Evolutionary conservation across 1,140 invertebrate species (phyloP).

Genomic region (Tigriopus japonicus): DNA sequence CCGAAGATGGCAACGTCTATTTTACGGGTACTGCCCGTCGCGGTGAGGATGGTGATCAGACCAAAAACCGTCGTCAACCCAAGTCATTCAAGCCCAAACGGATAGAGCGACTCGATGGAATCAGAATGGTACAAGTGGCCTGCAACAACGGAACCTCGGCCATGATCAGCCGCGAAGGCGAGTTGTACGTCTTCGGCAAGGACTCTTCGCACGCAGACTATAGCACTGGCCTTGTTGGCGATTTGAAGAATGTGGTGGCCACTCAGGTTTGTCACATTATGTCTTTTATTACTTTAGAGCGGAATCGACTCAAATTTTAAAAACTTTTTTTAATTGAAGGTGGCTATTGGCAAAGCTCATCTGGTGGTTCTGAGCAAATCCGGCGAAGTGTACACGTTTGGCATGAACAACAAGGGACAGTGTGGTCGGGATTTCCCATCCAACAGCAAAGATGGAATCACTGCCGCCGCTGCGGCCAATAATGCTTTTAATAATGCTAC

Average conservation of each 20-base stretch:
- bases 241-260: slow-evolving; percentile 19
- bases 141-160: slow-evolving; percentile 90
- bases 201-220: slow-evolving; percentile 73
- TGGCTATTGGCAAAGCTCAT: slow-evolving; percentile 87
- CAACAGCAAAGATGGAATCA: slow-evolving; percentile 39
- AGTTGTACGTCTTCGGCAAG: slow-evolving; percentile 83
- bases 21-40: slow-evolving; percentile 72
- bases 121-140: slow-evolving; percentile 47
- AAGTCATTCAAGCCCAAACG: slow-evolving; percentile 82
- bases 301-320: background rate
- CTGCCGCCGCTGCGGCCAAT: slow-evolving; percentile 28
- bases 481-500: slow-evolving; percentile 19
- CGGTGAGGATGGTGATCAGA: slow-evolving; percentile 73
- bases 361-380: slow-evolving; percentile 66
- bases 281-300: background rate
- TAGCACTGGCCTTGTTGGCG: slow-evolving; percentile 43
- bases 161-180: slow-evolving; percentile 67
- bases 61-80: slow-evolving; percentile 58
- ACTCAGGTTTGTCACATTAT: slow-evolving; percentile 13
- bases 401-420: slow-evolving; percentile 84
- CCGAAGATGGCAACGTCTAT: slow-evolving; percentile 70
- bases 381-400: slow-evolving; percentile 83
- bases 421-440: slow-evolving; percentile 67
- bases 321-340: background rate
- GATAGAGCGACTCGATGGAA: slow-evolving; percentile 70